Conservation (phyloP, 2,888 invertebrate species). For the Stenchaetothrips biformis region DNA sequence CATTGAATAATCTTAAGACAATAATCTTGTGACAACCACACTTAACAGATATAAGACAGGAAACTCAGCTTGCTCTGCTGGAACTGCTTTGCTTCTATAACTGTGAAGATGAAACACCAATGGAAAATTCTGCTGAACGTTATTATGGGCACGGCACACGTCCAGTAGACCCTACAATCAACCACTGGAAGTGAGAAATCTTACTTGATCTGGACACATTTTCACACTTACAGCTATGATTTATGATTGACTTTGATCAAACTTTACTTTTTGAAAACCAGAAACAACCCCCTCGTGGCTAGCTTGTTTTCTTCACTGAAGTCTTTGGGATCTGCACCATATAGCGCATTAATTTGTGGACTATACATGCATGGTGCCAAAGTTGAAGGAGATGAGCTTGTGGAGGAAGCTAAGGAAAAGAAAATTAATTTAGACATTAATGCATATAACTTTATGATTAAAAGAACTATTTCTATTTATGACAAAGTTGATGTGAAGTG, state of each 20-base stretch:
- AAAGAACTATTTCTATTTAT: neutral
- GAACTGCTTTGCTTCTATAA: conserved; percentile 5
- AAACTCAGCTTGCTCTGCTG: neutral
- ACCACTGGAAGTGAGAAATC: neutral
- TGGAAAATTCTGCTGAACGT: conserved; percentile 2
- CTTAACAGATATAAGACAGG: neutral
- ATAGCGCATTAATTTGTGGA: conserved; percentile 1
- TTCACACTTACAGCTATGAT: too few species aligned
- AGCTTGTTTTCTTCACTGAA: neutral
- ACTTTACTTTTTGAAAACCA: neutral
- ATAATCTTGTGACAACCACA: neutral
- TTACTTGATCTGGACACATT: neutral
- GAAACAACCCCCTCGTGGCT: neutral
- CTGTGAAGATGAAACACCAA: neutral
- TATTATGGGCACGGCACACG: neutral
- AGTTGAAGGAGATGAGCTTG: neutral
- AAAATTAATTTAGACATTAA: neutral
- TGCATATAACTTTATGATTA: neutral
- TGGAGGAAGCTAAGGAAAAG: neutral
- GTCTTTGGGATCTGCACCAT: neutral
- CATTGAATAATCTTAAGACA: neutral
- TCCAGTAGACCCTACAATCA: neutral
- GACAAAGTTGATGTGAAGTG: neutral
- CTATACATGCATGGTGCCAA: neutral
- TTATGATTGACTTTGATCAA: neutral